These are phyloP conservation scores for Atherix ibis DNA, from an alignment of 2,888 invertebrate genomes.

Conservation along the genomic window DNA sequence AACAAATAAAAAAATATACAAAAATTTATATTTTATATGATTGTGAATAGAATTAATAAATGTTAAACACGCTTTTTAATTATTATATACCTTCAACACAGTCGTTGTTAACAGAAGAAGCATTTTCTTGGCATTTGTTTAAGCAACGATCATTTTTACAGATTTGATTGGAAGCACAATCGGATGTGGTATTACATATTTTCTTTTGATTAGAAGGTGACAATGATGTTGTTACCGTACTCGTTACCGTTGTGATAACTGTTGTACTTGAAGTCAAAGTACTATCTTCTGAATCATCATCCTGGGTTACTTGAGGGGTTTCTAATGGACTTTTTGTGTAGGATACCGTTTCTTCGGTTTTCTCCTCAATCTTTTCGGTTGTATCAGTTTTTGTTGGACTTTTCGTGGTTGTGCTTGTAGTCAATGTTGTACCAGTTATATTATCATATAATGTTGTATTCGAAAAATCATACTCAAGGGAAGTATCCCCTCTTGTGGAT, in stretches of 20 bases:
- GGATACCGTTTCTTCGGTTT: constrained; percentile 9
- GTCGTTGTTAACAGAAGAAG: constrained; percentile 14
- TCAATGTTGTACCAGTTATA: constrained; percentile 8
- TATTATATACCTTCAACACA: constrained; percentile 27
- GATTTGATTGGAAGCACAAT: constrained; percentile 43
- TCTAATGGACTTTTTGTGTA: too few species aligned
- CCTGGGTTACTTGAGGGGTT: too few species aligned
- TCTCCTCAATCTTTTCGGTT: constrained; percentile 9
- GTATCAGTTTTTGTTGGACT: constrained; percentile 9
- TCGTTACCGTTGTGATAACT: constrained; percentile 8
- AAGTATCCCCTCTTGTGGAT: constrained; percentile 28
- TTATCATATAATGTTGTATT: constrained; percentile 16
- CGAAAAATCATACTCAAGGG: constrained; percentile 21
- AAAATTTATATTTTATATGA: too few species aligned
- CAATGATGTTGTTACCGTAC: constrained; percentile 9
- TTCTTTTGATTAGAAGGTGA: constrained; percentile 6
- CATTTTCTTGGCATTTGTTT: constrained; percentile 17
- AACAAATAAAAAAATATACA: too few species aligned
- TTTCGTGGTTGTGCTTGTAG: constrained; percentile 9
- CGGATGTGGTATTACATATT: constrained; percentile 20
- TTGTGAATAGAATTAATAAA: background rate
- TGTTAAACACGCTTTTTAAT: background rate
- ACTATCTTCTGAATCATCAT: constrained; percentile 10
- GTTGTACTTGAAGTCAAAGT: constrained; percentile 5
- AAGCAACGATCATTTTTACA: constrained; percentile 41